Evolutionary conservation across 2,113 vertebrate genomes (phyloP).

Genomic region (Corythaeola cristata): DNA sequence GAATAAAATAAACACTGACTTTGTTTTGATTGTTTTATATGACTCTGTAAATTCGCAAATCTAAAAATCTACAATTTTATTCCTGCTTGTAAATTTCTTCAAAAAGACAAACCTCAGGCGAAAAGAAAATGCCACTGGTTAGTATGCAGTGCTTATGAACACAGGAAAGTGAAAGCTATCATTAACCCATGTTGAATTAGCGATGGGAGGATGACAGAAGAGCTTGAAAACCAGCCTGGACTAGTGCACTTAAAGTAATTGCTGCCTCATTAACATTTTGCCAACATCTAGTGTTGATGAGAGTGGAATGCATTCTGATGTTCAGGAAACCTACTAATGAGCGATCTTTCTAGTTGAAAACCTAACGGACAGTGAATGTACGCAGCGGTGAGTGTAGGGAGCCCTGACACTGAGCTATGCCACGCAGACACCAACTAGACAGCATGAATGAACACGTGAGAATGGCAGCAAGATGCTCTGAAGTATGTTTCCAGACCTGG

Average conservation of each 20-base stretch:
- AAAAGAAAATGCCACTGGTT: neutral
- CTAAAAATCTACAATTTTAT: too few relatives aligned
- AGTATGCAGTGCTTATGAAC: neutral
- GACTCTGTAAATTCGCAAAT: neutral
- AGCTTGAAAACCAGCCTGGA: neutral
- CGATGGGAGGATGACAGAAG: neutral
- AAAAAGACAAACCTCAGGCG: neutral
- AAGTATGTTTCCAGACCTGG: neutral
- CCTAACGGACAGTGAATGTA: neutral
- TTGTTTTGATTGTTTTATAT: neutral
- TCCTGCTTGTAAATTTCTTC: neutral
- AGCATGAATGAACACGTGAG: accelerated
- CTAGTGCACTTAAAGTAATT: neutral
- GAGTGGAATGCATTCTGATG: neutral
- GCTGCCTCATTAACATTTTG: neutral
- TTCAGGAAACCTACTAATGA: neutral
- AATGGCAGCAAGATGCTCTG: neutral
- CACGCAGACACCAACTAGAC: neutral
- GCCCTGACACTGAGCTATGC: neutral
- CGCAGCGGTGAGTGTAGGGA: neutral
- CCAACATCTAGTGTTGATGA: neutral
- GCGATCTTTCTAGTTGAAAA: neutral
- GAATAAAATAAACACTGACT: neutral
- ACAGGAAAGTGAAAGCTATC: neutral
- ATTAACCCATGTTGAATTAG: neutral